Conservation (phyloP, 2,113 vertebrate species). For the Pao palembangensis region DNA sequence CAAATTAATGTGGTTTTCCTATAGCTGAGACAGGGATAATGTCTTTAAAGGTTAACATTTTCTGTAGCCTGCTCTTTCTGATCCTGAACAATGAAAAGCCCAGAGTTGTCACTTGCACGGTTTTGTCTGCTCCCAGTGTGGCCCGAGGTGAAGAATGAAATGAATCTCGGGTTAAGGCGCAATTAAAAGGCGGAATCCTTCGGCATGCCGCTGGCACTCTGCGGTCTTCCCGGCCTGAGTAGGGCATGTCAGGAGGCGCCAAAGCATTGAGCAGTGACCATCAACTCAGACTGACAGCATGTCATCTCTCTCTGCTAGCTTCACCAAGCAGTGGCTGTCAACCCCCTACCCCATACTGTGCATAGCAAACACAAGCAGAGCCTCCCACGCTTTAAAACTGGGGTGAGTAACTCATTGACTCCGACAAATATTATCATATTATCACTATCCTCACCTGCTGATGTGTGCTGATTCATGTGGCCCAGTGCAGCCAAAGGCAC, state of each 20-base stretch:
- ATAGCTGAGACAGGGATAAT: conserved; percentile 40
- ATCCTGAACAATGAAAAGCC: conserved; percentile 32
- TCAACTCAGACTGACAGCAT: conserved; percentile 70
- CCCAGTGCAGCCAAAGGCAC: conserved; percentile 8
- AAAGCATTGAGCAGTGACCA: conserved; percentile 62
- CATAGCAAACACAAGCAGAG: conserved; percentile 42
- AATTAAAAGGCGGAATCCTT: conserved; percentile 63
- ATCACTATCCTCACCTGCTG: conserved; percentile 21
- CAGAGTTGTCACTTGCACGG: conserved; percentile 44
- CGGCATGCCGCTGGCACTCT: conserved; percentile 48
- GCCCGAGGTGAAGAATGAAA: conserved; percentile 55
- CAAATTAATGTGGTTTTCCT: conserved; percentile 33
- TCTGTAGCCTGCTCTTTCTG: conserved; percentile 30
- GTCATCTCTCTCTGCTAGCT: conserved; percentile 70
- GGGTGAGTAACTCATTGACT: conserved; percentile 53
- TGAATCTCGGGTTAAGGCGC: conserved; percentile 67
- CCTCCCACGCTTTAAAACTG: conserved; percentile 37
- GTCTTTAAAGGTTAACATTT: conserved; percentile 41
- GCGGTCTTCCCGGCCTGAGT: conserved; percentile 46
- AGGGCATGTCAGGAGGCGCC: conserved; percentile 63
- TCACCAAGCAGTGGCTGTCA: conserved; percentile 53
- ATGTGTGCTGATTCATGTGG: conserved; percentile 6
- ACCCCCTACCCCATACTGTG: conserved; percentile 44
- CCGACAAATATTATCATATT: conserved; percentile 46
- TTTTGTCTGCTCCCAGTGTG: conserved; percentile 48